These are phyloP conservation scores for Tricholaema leucomelas DNA, from an alignment of 2,113 vertebrate species.

Conservation along the genomic window DNA sequence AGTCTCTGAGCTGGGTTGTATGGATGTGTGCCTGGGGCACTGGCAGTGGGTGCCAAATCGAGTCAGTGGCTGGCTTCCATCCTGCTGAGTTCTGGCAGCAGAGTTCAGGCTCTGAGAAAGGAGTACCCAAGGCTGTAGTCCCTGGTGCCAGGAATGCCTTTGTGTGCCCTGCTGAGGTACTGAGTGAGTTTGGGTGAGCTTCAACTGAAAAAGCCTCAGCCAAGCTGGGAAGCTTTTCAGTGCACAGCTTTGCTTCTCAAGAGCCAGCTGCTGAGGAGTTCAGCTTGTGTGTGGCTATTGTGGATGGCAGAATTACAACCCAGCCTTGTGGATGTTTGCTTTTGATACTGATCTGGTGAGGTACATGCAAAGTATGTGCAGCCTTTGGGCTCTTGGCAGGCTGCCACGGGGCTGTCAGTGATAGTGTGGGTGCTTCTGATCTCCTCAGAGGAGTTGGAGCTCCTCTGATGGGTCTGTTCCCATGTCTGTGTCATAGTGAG, in stretches of 20 bases:
- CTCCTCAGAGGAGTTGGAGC: background rate
- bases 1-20: fast-evolving
- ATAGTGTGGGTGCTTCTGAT: constrained; percentile 7
- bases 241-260: background rate
- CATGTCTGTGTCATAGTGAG: constrained; percentile 2
- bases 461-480: background rate
- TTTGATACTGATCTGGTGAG: constrained; percentile 45
- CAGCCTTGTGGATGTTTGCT: constrained; percentile 45
- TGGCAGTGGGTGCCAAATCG: background rate
- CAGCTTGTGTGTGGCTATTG: constrained; percentile 39
- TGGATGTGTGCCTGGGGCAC: background rate
- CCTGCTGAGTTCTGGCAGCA: background rate
- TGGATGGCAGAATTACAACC: constrained; percentile 47
- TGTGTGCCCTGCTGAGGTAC: background rate
- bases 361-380: constrained; percentile 33
- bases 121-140: background rate
- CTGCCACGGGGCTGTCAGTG: background rate
- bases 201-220: background rate
- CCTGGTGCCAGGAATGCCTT: background rate
- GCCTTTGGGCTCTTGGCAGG: constrained; percentile 29
- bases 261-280: constrained; percentile 27
- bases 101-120: background rate
- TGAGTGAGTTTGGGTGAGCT: background rate
- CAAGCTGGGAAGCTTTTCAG: constrained; percentile 46
- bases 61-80: background rate